phyloP scores from a whole-genome alignment of 1,140 invertebrate genomes.

The Episyrphus balteatus region DNA sequence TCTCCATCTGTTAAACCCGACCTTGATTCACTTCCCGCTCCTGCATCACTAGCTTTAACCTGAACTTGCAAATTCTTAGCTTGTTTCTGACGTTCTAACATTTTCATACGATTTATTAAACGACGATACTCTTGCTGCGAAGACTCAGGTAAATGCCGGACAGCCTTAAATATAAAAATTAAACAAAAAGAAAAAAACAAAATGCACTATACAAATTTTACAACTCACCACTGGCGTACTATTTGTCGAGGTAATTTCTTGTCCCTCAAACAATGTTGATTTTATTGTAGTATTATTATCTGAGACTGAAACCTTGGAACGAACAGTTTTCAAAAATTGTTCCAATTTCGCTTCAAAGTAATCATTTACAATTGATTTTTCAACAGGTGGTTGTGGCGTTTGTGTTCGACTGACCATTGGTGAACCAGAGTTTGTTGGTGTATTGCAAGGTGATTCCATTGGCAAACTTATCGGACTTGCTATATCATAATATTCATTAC shows the following conservation, averaged over 20 bases:
- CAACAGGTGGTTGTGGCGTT: slow-evolving; percentile 5
- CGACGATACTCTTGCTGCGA: slow-evolving; percentile 29
- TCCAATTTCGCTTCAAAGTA: slow-evolving; percentile 29
- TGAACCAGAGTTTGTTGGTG: slow-evolving; percentile 26
- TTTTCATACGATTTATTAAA: slow-evolving; percentile 27
- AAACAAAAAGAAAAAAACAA: not conserved
- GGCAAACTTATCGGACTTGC: slow-evolving; percentile 22
- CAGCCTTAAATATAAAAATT: slow-evolving; percentile 15
- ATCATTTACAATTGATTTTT: slow-evolving; percentile 21
- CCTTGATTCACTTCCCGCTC: not conserved
- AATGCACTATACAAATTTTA: not conserved
- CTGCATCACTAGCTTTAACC: not conserved
- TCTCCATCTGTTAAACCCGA: not conserved
- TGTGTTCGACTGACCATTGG: slow-evolving; percentile 9
- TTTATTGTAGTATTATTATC: slow-evolving; percentile 1
- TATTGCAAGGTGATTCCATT: slow-evolving; percentile 20
- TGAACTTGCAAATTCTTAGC: not conserved
- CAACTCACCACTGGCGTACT: slow-evolving; percentile 18
- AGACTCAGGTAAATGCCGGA: slow-evolving; percentile 26
- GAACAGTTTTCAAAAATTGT: slow-evolving; percentile 21
- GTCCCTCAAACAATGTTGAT: not conserved
- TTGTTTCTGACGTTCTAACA: slow-evolving; percentile 23
- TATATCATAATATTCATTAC: slow-evolving; percentile 14
- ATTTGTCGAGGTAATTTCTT: not conserved
- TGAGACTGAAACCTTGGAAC: not conserved